phyloP scores from a whole-genome alignment of 30 jellyfish, hydroid and myxozoan genomes.

The Aurelia coerulea region DNA sequence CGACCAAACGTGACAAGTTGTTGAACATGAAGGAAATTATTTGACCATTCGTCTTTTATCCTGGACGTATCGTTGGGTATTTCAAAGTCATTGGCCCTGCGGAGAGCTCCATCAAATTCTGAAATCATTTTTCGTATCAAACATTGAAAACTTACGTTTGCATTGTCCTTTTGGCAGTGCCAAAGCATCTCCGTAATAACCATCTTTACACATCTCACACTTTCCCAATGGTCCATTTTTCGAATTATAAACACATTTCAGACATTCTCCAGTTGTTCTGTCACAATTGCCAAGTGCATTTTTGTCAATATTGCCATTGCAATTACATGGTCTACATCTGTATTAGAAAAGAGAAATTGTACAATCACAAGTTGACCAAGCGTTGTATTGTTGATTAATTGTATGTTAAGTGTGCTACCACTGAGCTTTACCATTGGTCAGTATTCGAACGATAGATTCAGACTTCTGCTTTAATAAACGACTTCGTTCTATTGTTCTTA shows the following conservation, averaged over 20 bases:
- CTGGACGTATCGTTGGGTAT: too few relatives aligned
- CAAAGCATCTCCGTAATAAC: slow-evolving; percentile 97
- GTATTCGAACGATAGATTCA: too few relatives aligned
- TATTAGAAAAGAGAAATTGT: too few relatives aligned
- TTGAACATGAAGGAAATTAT: too few relatives aligned
- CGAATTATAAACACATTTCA: slow-evolving; percentile 89
- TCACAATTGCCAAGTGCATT: slow-evolving; percentile 93
- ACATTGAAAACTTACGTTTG: slow-evolving; percentile 65
- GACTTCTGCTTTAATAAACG: too few relatives aligned
- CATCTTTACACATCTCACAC: slow-evolving; percentile 91
- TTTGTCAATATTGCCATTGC: slow-evolving; percentile 89
- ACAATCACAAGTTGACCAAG: neutral
- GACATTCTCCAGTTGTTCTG: slow-evolving; percentile 86
- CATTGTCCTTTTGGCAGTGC: slow-evolving; percentile 96
- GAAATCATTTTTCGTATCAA: neutral
- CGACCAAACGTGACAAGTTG: too few relatives aligned
- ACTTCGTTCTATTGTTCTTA: too few relatives aligned
- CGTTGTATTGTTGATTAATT: neutral
- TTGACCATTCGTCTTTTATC: too few relatives aligned
- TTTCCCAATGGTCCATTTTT: slow-evolving; percentile 87
- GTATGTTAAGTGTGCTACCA: too few relatives aligned
- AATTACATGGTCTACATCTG: slow-evolving; percentile 90
- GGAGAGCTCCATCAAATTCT: neutral
- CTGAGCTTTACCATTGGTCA: too few relatives aligned
- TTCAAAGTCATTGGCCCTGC: too few relatives aligned